A percentile compares a stretch with the other conserved stretches of the same genome.
Conservation (phyloP, 2,888 invertebrate genomes). For the Euphydryas editha region DNA sequence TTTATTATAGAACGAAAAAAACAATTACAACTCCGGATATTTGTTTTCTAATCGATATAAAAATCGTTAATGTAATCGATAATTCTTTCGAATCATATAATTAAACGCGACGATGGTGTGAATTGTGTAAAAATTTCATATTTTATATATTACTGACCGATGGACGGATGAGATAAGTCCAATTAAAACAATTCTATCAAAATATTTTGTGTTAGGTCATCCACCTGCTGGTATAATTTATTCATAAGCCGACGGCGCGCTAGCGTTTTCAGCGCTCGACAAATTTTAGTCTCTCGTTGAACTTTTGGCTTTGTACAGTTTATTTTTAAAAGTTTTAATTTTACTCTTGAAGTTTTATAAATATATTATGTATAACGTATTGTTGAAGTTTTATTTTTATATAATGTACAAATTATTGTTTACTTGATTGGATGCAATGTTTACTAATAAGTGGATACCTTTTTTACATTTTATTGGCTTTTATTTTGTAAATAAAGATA, state of each 20-base stretch:
- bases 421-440: no score
- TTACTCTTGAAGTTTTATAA: no score
- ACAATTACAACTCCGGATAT: conserved; percentile 57
- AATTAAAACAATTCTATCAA: conserved; percentile 84
- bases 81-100: conserved; percentile 41
- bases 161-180: conserved; percentile 74
- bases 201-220: conserved; percentile 83
- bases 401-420: background rate
- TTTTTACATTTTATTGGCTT: no score
- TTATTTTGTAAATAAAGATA: no score
- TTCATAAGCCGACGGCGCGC: conserved; percentile 70
- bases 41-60: conserved; percentile 70
- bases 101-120: conserved; percentile 70
- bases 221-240: conserved; percentile 81
- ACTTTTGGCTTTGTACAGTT: background rate
- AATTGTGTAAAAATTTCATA: conserved; percentile 73
- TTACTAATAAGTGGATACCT: no score
- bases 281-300: background rate
- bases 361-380: background rate
- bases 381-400: background rate
- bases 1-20: conserved; percentile 41
- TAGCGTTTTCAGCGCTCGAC: conserved; percentile 13
- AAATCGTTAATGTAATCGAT: conserved; percentile 44
- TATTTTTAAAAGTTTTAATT: background rate
- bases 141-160: conserved; percentile 70